phyloP scores from a whole-genome alignment of 2,888 invertebrate genomes.

The Tetramorium bicarinatum region DNA sequence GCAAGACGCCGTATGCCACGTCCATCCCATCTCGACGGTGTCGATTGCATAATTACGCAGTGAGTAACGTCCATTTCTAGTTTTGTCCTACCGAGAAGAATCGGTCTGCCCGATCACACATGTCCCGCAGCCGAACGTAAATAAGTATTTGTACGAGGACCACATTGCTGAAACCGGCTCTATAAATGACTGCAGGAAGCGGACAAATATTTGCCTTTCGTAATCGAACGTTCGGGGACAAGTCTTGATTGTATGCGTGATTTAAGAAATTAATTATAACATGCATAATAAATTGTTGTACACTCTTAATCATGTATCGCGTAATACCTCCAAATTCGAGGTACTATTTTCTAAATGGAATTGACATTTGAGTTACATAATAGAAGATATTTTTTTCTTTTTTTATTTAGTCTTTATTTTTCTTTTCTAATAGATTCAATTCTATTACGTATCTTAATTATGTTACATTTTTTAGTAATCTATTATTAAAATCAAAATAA shows the following conservation, averaged over 20 bases:
- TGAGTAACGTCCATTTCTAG: slow-evolving; percentile 48
- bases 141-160: slow-evolving; percentile 54
- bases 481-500: background rate
- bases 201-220: slow-evolving; percentile 57
- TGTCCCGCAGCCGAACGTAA: slow-evolving; percentile 57
- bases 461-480: background rate
- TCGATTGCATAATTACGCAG: slow-evolving; percentile 72
- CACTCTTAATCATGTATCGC: too few species aligned
- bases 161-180: slow-evolving; percentile 67
- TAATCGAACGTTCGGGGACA: slow-evolving; percentile 54
- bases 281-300: background rate
- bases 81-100: slow-evolving; percentile 44
- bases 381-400: too few species aligned
- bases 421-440: too few species aligned
- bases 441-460: background rate
- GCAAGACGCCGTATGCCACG: slow-evolving; percentile 68
- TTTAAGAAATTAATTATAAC: background rate
- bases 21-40: slow-evolving; percentile 56
- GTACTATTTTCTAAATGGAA: too few species aligned
- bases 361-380: too few species aligned
- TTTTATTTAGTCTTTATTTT: too few species aligned
- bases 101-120: slow-evolving; percentile 34
- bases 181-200: slow-evolving; percentile 67
- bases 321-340: too few species aligned
- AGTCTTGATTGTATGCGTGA: background rate